phyloP scores from a whole-genome alignment of 92 coral and sea anemone genomes.

The Zoanthus gigantus region DNA sequence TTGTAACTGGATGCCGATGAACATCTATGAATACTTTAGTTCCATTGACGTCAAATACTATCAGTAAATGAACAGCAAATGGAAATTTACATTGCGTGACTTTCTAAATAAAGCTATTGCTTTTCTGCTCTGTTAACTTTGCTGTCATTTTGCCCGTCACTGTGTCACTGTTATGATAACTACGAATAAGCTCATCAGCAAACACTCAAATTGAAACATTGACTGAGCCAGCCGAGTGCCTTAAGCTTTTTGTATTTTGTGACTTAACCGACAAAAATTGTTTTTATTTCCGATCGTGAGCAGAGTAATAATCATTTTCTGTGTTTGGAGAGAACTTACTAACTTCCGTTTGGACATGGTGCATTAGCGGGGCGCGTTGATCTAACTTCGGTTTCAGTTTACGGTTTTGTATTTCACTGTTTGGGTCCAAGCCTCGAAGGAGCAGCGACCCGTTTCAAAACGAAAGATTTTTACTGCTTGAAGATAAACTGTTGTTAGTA shows the following conservation, averaged over 20 bases:
- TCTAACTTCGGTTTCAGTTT: not conserved
- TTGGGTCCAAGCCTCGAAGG: not conserved
- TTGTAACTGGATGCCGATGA: too few species aligned
- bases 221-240: too few species aligned
- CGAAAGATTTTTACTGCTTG: not conserved
- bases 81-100: conserved; percentile 1
- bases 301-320: not conserved
- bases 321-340: not conserved
- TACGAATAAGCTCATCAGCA: conserved; percentile 2
- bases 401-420: conserved; percentile 3
- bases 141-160: conserved; percentile 28
- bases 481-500: not conserved
- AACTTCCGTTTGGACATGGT: not conserved
- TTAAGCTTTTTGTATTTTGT: not conserved
- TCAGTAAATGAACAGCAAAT: too few species aligned
- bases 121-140: not conserved
- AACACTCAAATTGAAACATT: conserved; percentile 10
- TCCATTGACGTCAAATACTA: too few species aligned
- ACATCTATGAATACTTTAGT: too few species aligned
- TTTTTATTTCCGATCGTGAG: not conserved
- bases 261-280: not conserved
- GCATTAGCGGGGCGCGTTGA: not conserved
- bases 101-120: not conserved
- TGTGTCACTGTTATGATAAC: not conserved
- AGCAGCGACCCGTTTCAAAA: not conserved